Evolutionary conservation across 2,888 invertebrate genomes (phyloP), one percentile per base, ranked within the genome.

Genomic region (Pachycephus smyrnensis): DNA sequence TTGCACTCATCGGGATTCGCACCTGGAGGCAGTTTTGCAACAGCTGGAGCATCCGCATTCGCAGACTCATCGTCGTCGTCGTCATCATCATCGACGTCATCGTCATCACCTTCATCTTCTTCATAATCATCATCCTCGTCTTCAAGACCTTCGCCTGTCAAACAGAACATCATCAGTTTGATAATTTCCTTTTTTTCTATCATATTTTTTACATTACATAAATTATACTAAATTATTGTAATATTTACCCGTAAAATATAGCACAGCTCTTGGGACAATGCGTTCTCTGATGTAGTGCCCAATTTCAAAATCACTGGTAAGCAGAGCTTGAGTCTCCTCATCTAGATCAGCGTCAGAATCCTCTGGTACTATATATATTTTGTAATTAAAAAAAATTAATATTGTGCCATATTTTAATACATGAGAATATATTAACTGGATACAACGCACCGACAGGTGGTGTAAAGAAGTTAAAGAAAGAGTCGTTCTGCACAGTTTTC

Each of bases 381-480:
- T 55, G 23, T 32, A 76, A 75, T 68, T n/a, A 32, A 76, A 40
- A 69, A 55, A 73, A 35, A 23, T 77, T 31, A 55, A 40, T 23
- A 55, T 23, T 55, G 55, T 55, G 2, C 9, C 0, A 55, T 55
- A 55, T 55, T 55, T 2, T 55, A 55, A 55, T 55, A 55, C 55
- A 23, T 78, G 31, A 76, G 30, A 77, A n/a, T 32, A 77, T 31
- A 76, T 36, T 69, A 23, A 30, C 11, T 74, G 33, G 23, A 75
- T 23, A 33, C 74, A 73, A 84, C 88, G 88, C 87, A 93, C 93
- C 91, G 82, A 91, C 93, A 68, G 99, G 99, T 74, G 99, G 99
- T 85, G 94, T 95, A 93, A 99, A 99, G 94, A 99, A 99, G 93
- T 99, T 99, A 93, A 99, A 99, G 94, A 99, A 99, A 0, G 99